Evolutionary conservation across 2,113 vertebrate species (phyloP).

Genomic region (Nyctereutes procyonoides): DNA sequence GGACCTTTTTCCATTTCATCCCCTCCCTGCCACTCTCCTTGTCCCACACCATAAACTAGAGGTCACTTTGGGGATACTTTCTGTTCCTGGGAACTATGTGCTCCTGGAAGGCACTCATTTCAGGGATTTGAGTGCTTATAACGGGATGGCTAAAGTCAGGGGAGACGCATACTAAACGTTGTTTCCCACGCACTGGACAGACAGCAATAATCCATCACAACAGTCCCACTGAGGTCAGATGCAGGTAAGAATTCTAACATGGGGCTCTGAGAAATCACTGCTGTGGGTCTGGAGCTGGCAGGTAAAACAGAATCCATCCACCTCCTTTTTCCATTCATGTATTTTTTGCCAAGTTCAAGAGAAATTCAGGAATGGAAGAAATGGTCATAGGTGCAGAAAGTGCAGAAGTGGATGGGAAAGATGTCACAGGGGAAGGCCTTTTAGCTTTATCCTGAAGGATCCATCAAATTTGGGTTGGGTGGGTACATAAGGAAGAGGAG

Average conservation of each 20-base stretch:
- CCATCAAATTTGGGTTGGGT: neutral
- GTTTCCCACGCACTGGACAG: neutral
- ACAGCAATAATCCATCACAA: neutral
- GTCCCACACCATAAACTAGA: neutral
- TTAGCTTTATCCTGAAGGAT: neutral
- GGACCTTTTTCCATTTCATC: neutral
- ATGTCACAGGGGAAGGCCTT: neutral
- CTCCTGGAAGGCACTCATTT: neutral
- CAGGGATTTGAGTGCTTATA: neutral
- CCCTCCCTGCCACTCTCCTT: neutral
- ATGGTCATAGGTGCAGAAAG: neutral
- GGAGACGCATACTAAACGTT: neutral
- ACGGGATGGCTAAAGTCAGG: neutral
- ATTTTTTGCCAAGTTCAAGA: slow-evolving; percentile 15
- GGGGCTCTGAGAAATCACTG: neutral
- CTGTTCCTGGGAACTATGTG: slow-evolving; percentile 1
- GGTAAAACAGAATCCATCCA: neutral
- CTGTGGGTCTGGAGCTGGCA: neutral
- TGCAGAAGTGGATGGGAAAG: neutral
- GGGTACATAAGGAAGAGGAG: neutral
- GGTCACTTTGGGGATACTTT: neutral
- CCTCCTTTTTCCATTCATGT: neutral
- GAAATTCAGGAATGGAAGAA: neutral
- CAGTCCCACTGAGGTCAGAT: neutral
- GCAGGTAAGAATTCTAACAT: neutral